These are phyloP conservation scores for Gymnocephalus cernua DNA, from an alignment of 2,113 vertebrate species.

Conservation along the genomic window DNA sequence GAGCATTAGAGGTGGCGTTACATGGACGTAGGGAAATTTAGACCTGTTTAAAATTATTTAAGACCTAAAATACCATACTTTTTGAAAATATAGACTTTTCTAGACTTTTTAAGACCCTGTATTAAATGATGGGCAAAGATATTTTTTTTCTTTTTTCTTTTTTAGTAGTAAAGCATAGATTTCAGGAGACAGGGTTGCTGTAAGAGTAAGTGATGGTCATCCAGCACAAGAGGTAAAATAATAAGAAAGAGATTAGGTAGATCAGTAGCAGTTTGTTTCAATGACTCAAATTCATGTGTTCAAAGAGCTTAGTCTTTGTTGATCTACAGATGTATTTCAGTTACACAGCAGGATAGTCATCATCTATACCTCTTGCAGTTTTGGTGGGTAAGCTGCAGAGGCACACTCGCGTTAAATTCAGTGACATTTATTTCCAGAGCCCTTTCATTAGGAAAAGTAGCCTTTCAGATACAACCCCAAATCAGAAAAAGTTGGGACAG, in stretches of 20 bases:
- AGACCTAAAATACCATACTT: no score
- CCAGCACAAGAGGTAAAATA: background rate
- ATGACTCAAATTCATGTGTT: background rate
- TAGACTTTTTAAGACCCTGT: no score
- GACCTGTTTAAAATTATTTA: no score
- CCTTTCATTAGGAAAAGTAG: constrained; percentile 19
- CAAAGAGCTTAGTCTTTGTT: background rate
- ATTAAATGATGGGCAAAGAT: no score
- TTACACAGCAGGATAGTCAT: background rate
- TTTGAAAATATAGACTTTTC: no score
- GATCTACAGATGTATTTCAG: background rate
- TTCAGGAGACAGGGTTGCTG: background rate
- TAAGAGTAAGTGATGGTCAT: background rate
- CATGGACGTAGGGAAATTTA: no score
- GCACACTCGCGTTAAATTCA: background rate
- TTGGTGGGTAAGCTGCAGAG: background rate
- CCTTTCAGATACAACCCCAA: background rate
- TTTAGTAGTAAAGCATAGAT: background rate
- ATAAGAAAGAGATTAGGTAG: background rate
- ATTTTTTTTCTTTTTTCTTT: no score
- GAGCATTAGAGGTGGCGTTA: no score
- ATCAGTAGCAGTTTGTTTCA: background rate
- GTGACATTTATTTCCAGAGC: background rate
- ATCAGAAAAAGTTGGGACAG: no score
- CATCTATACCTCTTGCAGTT: background rate